phyloP scores from a whole-genome alignment of 1,140 invertebrate genomes.

The Phymorhynchus buccinoides region DNA sequence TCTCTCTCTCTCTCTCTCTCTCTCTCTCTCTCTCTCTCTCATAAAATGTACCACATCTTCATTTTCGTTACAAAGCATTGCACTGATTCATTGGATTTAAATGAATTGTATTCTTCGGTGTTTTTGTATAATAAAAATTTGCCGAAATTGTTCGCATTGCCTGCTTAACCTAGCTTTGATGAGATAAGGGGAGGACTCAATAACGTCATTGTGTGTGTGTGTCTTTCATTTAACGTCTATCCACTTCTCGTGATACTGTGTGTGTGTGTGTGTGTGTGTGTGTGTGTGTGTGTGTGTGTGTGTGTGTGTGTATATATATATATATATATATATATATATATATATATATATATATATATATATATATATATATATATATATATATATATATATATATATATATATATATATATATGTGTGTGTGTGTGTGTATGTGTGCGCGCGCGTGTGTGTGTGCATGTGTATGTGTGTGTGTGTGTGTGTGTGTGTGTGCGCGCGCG shows the following conservation, averaged over 20 bases:
- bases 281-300: constrained; percentile 34
- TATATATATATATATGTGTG: constrained; percentile 7
- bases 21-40: no score
- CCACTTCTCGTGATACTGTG: neutral
- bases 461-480: constrained; percentile 14
- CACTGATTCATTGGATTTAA: neutral
- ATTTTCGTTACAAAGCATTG: neutral
- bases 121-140: neutral
- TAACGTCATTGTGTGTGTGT: no score
- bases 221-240: no score
- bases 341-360: neutral
- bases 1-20: no score
- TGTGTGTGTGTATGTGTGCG: constrained; percentile 17
- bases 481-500: neutral
- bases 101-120: neutral
- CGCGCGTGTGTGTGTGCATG: constrained; percentile 11
- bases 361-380: neutral
- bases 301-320: constrained; percentile 18
- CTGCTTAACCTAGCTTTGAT: neutral
- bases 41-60: neutral
- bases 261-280: neutral
- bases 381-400: neutral
- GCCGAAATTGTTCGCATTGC: neutral
- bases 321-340: neutral
- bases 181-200: neutral